Percentiles rank a stretch among this genome's conserved stretches.
Conservation (phyloP, 1,140 invertebrate species). For the Orussus abietinus region DNA sequence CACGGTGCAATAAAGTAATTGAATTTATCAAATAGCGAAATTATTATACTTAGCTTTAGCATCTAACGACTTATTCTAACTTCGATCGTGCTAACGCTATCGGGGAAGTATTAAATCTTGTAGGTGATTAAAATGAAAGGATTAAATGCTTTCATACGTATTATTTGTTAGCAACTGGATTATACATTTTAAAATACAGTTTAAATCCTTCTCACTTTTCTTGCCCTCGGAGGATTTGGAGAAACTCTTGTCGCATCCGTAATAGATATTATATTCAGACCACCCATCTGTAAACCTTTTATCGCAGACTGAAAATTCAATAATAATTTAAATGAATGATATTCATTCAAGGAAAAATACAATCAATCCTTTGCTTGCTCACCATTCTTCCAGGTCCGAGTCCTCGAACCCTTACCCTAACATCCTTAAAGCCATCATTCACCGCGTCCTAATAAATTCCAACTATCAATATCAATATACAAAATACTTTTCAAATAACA, state of each 20-base stretch:
- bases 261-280: conserved; percentile 83
- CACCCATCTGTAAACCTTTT: conserved; percentile 87
- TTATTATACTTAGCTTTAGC: too few species aligned
- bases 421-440: conserved; percentile 66
- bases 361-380: conserved; percentile 34
- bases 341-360: too few species aligned
- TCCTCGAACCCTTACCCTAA: conserved; percentile 74
- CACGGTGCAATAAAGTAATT: too few species aligned
- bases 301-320: conserved; percentile 68
- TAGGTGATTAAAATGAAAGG: too few species aligned
- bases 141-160: too few species aligned
- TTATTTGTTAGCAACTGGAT: background rate
- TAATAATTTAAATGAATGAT: conserved; percentile 4
- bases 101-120: too few species aligned
- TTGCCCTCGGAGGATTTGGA: conserved; percentile 69
- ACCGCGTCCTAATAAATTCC: conserved; percentile 65
- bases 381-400: conserved; percentile 87
- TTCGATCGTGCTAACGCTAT: too few species aligned
- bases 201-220: conserved; percentile 73
- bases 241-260: conserved; percentile 84
- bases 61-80: too few species aligned
- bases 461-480: background rate
- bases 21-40: too few species aligned
- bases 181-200: conserved; percentile 9
- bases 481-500: conserved; percentile 1